These are phyloP conservation scores for Suricata suricatta DNA, from an alignment of 2,113 vertebrate species.

Conservation along the genomic window DNA sequence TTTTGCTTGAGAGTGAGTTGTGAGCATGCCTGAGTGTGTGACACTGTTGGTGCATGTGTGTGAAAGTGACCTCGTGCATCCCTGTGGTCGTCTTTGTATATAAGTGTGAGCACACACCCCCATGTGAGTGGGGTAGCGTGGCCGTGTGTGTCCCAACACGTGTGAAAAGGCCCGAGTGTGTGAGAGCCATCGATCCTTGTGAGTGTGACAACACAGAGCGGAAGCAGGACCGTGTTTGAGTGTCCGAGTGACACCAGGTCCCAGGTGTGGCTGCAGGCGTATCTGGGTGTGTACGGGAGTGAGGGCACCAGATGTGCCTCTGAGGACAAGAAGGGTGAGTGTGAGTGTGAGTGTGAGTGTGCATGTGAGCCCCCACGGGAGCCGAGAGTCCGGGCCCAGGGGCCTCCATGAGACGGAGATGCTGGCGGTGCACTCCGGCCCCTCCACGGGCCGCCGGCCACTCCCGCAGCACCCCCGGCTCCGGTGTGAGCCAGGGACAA, in stretches of 20 bases:
- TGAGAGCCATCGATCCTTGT: neutral
- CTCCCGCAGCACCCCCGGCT: neutral
- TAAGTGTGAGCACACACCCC: neutral
- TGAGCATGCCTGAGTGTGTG: neutral
- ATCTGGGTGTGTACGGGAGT: neutral
- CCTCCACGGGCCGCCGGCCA: neutral
- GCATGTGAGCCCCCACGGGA: too few relatives aligned
- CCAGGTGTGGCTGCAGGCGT: too few relatives aligned
- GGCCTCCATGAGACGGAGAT: neutral
- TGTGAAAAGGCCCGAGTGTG: neutral
- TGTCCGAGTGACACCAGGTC: neutral
- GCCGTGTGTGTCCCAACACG: neutral
- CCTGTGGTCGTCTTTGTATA: neutral
- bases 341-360: neutral
- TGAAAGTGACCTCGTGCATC: too few relatives aligned
- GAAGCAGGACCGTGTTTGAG: neutral
- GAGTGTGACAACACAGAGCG: neutral
- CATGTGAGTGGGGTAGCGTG: accelerated
- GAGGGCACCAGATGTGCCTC: neutral
- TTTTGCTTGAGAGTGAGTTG: neutral
- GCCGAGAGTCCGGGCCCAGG: neutral
- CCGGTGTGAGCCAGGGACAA: constrained; percentile 46
- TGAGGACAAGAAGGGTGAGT: neutral
- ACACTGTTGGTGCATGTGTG: neutral
- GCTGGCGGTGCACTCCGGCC: accelerated